Conservation (phyloP, 2,797 vertebrate genomes). For the Dendrocincla fuliginosa region DNA sequence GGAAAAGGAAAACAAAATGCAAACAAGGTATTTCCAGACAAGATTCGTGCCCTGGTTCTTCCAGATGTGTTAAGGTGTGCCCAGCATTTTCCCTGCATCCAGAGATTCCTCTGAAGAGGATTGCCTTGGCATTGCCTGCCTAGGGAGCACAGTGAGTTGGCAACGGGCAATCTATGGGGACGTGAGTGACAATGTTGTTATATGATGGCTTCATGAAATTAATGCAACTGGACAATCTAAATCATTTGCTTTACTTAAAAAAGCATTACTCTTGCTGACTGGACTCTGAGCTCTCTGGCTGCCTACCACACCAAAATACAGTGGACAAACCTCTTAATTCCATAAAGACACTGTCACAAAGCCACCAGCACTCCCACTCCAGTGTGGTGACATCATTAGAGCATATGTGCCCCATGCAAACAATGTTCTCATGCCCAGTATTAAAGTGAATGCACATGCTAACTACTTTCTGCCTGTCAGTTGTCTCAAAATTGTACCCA, state of each 20-base stretch:
- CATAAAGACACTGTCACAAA: background rate
- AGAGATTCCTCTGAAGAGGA: background rate
- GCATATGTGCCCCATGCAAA: slow-evolving; percentile 29
- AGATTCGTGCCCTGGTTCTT: background rate
- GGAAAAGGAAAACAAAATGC: background rate
- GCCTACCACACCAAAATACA: background rate
- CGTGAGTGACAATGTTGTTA: background rate
- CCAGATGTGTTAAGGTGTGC: slow-evolving; percentile 14
- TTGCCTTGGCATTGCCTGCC: background rate
- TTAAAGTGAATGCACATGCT: background rate
- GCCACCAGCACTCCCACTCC: background rate
- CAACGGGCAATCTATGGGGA: background rate
- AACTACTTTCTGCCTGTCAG: slow-evolving; percentile 23
- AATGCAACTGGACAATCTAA: background rate
- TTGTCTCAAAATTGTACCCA: background rate
- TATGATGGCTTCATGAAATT: background rate
- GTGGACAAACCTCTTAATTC: background rate
- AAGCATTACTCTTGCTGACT: background rate
- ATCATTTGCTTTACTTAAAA: background rate
- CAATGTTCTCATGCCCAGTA: background rate
- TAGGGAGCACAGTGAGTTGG: background rate
- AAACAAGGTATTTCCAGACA: background rate
- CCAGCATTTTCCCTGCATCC: background rate
- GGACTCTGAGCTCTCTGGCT: background rate
- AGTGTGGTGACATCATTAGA: background rate